Conservation (phyloP, 2,888 invertebrate species). For the Orchesellides sinensis region DNA sequence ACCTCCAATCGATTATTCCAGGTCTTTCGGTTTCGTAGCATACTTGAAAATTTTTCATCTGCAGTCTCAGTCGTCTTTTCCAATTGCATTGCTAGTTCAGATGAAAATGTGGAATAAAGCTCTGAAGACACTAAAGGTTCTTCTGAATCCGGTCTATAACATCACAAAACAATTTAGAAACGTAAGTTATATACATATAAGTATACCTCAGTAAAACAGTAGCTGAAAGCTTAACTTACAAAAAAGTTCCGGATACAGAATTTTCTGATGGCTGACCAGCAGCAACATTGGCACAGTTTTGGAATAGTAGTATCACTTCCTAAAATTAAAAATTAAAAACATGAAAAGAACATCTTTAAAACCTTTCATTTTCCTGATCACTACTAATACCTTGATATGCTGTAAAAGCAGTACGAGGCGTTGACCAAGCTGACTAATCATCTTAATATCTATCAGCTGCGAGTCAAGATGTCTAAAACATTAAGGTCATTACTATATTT, state of each 20-base stretch:
- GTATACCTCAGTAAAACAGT: background rate
- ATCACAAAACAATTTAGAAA: background rate
- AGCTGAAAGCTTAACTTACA: constrained; percentile 56
- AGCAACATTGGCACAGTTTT: constrained; percentile 74
- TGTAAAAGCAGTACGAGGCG: constrained; percentile 70
- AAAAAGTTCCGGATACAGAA: constrained; percentile 48
- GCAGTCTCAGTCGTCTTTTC: constrained; percentile 74
- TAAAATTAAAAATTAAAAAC: constrained; percentile 12
- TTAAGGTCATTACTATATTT: too few relatives aligned
- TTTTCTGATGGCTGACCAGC: constrained; percentile 57
- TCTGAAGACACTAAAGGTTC: constrained; percentile 72
- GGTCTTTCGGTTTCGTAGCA: constrained; percentile 71
- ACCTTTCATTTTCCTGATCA: background rate
- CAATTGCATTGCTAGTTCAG: constrained; percentile 70
- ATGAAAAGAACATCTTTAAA: constrained; percentile 2
- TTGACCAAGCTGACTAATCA: constrained; percentile 72
- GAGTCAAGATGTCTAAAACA: constrained; percentile 93
- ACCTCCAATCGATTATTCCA: constrained; percentile 70
- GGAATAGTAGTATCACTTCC: constrained; percentile 73
- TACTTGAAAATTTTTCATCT: constrained; percentile 73
- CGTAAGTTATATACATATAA: background rate
- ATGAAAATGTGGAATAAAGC: constrained; percentile 67
- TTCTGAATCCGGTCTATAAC: constrained; percentile 71
- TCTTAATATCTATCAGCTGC: constrained; percentile 91
- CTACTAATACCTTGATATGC: constrained; percentile 66